These are phyloP conservation scores for western clawed frog (Xenopus tropicalis) DNA, from an alignment of 2,113 vertebrate genomes.

Conservation along the genomic window UCB_Xtro_10.0 CM004447.2:122660001-122660500, in stretches of 20 bases:
- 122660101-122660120: slow-evolving; percentile 31
- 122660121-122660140: slow-evolving; percentile 30
- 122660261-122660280: slow-evolving; percentile 15
- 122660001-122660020: too few species aligned
- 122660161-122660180: slow-evolving; percentile 42
- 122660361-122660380: slow-evolving; percentile 39
- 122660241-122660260: slow-evolving; percentile 23
- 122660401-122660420: slow-evolving; percentile 21
- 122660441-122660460: slow-evolving; percentile 10
- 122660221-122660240: neutral
- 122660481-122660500: slow-evolving; percentile 10
- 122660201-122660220: slow-evolving; percentile 28
- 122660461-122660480: neutral
- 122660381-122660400: slow-evolving; percentile 30
- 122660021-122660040: too few species aligned
- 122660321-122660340: slow-evolving; percentile 27
- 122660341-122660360: slow-evolving; percentile 37
- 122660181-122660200: slow-evolving; percentile 20
- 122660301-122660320: slow-evolving; percentile 21
- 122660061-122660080: slow-evolving; percentile 36
- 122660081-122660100: slow-evolving; percentile 32
- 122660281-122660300: slow-evolving; percentile 9
- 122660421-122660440: neutral
- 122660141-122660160: slow-evolving; percentile 17
- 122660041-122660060: slow-evolving; percentile 26